A percentile compares a stretch with the other conserved stretches of the same genome.
Evolutionary conservation across 2,888 invertebrate species (phyloP).

Genomic region (Hydrotaea cyrtoneurina): DNA sequence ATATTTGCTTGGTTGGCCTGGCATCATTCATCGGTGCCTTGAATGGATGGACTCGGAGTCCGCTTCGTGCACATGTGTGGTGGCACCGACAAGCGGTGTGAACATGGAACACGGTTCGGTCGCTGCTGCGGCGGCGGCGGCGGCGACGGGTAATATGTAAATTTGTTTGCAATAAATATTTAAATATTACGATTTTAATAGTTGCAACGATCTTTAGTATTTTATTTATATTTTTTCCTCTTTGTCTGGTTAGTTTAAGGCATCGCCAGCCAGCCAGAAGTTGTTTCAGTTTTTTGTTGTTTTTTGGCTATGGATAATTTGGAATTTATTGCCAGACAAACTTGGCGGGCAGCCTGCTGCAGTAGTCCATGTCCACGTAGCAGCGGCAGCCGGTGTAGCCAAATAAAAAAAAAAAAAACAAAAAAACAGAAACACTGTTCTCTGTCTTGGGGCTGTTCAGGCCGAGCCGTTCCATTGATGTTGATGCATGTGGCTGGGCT

Average conservation of each 20-base stretch:
- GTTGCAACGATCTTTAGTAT: conserved; percentile 53
- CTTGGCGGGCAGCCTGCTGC: conserved; percentile 44
- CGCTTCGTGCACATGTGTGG: neutral
- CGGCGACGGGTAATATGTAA: conserved; percentile 39
- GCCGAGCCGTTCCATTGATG: neutral
- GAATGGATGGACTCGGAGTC: neutral
- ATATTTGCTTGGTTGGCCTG: neutral
- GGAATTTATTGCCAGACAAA: conserved; percentile 65
- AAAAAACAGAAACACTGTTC: too few species aligned
- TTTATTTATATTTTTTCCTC: conserved; percentile 42
- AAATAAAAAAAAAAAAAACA: neutral
- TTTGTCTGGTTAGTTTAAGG: conserved; percentile 37
- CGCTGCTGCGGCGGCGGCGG: neutral
- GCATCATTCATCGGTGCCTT: neutral
- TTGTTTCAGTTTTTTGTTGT: conserved; percentile 7
- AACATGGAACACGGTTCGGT: neutral
- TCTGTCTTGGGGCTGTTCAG: neutral
- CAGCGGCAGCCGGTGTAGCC: conserved; percentile 54
- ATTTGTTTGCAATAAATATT: conserved; percentile 67
- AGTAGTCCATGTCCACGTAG: conserved; percentile 58
- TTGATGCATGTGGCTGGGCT: conserved; percentile 23
- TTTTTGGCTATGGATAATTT: conserved; percentile 64
- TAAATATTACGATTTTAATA: conserved; percentile 65
- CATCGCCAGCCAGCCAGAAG: too few species aligned
- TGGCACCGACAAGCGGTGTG: neutral